Conservation (phyloP, 92 coral and sea anemone species). For the Isaurus tuberculatus region DNA sequence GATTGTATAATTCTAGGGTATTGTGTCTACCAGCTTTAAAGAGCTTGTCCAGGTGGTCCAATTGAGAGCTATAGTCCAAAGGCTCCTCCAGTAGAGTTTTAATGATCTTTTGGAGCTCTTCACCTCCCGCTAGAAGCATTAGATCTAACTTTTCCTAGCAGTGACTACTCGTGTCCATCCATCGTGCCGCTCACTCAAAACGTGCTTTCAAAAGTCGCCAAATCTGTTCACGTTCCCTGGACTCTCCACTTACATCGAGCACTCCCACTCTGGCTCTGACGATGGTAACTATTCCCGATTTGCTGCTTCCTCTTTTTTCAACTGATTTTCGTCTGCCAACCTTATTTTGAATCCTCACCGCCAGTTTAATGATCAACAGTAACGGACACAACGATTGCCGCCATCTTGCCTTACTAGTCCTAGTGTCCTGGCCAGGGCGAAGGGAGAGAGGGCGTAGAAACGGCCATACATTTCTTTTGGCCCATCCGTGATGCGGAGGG, state of each 20-base stretch:
- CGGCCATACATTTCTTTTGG: too few species aligned
- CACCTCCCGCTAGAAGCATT: too few species aligned
- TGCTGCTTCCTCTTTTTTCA: conserved; percentile 29
- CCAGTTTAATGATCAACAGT: neutral
- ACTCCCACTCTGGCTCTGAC: conserved; percentile 44
- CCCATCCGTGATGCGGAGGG: too few species aligned
- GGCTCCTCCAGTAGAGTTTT: too few species aligned
- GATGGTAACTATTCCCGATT: conserved; percentile 33
- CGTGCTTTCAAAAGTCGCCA: conserved; percentile 52
- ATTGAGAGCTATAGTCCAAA: neutral
- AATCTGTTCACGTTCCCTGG: conserved; percentile 41
- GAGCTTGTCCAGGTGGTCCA: conserved; percentile 13
- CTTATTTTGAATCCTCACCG: too few species aligned
- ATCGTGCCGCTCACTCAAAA: conserved; percentile 51
- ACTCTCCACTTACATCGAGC: conserved; percentile 43
- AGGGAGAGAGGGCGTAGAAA: too few species aligned
- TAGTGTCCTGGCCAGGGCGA: too few species aligned
- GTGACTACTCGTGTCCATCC: too few species aligned
- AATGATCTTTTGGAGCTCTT: too few species aligned
- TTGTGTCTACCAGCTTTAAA: conserved; percentile 34
- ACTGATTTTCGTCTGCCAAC: neutral
- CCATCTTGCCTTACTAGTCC: neutral
- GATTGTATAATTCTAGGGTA: conserved; percentile 44
- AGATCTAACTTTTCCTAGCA: too few species aligned
- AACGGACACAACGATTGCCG: neutral